A percentile compares a stretch with the other conserved stretches of the same genome.
Conservation (phyloP, 2,113 vertebrate species). For the Glaucomys volans region DNA sequence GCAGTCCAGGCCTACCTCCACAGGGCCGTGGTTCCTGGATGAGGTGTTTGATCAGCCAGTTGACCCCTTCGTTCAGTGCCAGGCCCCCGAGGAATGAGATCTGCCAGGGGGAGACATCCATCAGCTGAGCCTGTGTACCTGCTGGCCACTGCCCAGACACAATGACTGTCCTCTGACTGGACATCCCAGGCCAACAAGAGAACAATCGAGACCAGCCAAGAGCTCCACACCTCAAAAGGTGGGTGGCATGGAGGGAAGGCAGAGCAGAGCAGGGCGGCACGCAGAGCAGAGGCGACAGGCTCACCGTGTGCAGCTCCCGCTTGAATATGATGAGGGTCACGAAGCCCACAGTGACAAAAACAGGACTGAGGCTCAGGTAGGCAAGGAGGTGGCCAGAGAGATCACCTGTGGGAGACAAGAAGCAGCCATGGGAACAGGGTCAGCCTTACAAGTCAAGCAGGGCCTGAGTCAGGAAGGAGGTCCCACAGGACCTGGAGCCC, state of each 20-base stretch:
- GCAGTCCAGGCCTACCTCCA: slow-evolving; percentile 88
- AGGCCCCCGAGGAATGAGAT: slow-evolving; percentile 98
- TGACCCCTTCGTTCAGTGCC: slow-evolving; percentile 95
- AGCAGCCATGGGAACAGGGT: neutral
- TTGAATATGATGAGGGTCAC: slow-evolving; percentile 99
- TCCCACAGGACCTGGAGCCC: neutral
- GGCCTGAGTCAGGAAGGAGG: neutral
- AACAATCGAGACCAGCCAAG: neutral
- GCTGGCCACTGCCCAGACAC: neutral
- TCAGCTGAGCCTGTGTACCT: neutral
- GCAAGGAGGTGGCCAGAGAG: slow-evolving; percentile 95
- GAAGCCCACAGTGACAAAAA: slow-evolving; percentile 96
- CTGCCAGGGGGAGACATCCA: slow-evolving; percentile 84
- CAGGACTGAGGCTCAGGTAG: slow-evolving; percentile 95
- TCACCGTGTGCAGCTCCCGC: slow-evolving; percentile 98
- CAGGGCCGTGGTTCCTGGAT: slow-evolving; percentile 96
- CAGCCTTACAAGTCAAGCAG: neutral
- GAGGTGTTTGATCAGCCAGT: slow-evolving; percentile 97
- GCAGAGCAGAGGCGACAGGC: neutral
- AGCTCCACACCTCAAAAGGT: neutral
- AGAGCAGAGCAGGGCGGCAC: neutral
- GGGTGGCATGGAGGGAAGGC: neutral
- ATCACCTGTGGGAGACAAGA: slow-evolving; percentile 89
- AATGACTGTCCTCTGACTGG: rapidly evolving
- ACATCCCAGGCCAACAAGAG: neutral